Conservation (phyloP, 1,140 invertebrate genomes). For the Drosophila pseudoobscura region DNA sequence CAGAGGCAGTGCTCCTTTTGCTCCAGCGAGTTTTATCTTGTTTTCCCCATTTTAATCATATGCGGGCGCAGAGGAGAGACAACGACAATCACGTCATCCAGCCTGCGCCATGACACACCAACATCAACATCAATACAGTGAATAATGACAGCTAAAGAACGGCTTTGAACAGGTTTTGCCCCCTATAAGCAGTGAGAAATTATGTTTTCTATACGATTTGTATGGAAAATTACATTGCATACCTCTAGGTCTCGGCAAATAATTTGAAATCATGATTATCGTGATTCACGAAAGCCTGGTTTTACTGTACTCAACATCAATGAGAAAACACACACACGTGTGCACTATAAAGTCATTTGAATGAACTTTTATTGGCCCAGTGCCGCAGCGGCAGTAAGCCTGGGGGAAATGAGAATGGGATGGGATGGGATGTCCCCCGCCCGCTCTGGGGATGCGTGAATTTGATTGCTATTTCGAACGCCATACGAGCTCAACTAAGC, state of each 20-base stretch:
- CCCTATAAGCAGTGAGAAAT: neutral
- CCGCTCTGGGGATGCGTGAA: conserved; percentile 13
- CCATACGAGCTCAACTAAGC: conserved; percentile 11
- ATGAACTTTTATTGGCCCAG: conserved; percentile 44
- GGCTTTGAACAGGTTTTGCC: too few relatives aligned
- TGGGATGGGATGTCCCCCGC: neutral
- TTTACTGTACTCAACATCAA: conserved; percentile 32
- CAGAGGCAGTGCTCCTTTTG: conserved; percentile 60
- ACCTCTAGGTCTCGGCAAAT: conserved; percentile 6
- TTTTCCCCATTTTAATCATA: conserved; percentile 80
- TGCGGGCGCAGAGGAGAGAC: conserved; percentile 62
- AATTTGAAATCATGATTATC: neutral
- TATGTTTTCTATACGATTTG: too few relatives aligned
- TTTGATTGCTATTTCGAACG: conserved; percentile 34
- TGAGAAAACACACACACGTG: conserved; percentile 28
- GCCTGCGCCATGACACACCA: conserved; percentile 61
- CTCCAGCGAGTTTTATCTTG: conserved; percentile 78
- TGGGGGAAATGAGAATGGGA: neutral
- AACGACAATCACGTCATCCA: conserved; percentile 77
- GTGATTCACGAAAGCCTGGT: neutral
- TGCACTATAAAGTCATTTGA: conserved; percentile 49
- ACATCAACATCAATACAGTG: conserved; percentile 62
- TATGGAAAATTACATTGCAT: neutral
- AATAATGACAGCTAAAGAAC: neutral
- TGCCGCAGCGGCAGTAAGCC: conserved; percentile 12